These are phyloP conservation scores for Aleiodes alternator DNA, from an alignment of 2,888 invertebrate species.

Conservation along the genomic window DNA sequence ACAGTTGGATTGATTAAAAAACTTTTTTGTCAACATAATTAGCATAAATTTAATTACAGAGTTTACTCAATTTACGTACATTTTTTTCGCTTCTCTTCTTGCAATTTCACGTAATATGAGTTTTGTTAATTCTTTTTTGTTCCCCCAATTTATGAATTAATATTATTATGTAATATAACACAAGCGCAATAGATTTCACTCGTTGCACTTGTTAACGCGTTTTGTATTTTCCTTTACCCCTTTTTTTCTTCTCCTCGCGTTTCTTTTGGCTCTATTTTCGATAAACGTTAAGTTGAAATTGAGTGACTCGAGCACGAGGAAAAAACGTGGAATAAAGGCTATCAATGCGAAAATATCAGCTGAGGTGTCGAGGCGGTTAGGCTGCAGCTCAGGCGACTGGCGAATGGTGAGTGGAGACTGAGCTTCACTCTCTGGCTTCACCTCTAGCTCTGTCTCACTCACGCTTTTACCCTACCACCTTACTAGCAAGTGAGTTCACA, in stretches of 20 bases:
- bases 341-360: constrained; percentile 55
- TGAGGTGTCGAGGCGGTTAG: constrained; percentile 59
- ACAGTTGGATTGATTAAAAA: background rate
- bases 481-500: constrained; percentile 11
- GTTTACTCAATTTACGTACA: constrained; percentile 11
- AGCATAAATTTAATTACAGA: constrained; percentile 15
- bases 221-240: too few species aligned
- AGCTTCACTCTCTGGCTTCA: constrained; percentile 51
- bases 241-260: too few species aligned
- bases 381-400: constrained; percentile 59
- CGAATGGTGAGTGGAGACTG: constrained; percentile 59
- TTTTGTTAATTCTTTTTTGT: background rate
- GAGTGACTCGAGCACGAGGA: constrained; percentile 52
- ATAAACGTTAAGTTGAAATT: constrained; percentile 35
- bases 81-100: background rate
- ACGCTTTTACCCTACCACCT: constrained; percentile 32
- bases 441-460: constrained; percentile 35
- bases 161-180: background rate
- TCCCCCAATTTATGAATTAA: background rate
- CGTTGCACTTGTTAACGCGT: too few species aligned
- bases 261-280: too few species aligned
- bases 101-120: constrained; percentile 9
- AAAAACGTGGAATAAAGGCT: background rate
- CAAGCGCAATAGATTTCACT: background rate
- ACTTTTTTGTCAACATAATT: constrained; percentile 14